Base-by-base conservation (phyloP, 2,888 invertebrate genomes). In the Pseudococcus longispinus region DNA sequence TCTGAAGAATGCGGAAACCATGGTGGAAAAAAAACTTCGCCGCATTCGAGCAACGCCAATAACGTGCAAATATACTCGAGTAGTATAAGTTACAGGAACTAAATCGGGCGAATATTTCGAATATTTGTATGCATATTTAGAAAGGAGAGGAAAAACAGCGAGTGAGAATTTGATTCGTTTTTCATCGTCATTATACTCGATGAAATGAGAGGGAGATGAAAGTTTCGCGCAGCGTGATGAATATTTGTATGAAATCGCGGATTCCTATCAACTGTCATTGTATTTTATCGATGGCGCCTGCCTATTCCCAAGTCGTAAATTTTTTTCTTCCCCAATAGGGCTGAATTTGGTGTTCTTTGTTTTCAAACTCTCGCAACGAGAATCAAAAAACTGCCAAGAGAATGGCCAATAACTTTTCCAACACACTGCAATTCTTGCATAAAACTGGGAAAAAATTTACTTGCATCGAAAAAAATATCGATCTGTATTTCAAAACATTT, bases 161-260 rank as follows among this genome's bases (percentile, higher is more conserved):
- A 32, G 13, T 5, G 13, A 26, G 26, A 60, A 15, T 15, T 29
- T 70, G 2, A 26, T 26, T 70, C 26, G 70, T 70, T 70, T 74
- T 74, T 32, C n/a, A 18, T 74, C n/a, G 15, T 74, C 74, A 74
- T 74, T 74, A 74, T 18, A 32, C 26, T 3, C 51, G 8, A 0
- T 9, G 37, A 37, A 32, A 37, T 9, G 44, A 46, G 13, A 46
- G 44, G 13, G 15, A 46, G 13, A 4, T 20, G 65, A 74, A 74
- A 74, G 74, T 74, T 74, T 74, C 74, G 74, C 74, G 18, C 74
- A 15, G 32, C 18, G 37, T 74, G 74, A 74, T 37, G 37, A 74
- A 74, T 74, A 74, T 74, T 74, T 32, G 32, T 32, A 32, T 29
- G n/a, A 74, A 32, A 74, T 32, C n/a, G 37, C 74, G 32, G 8